These are phyloP conservation scores for Agrochola lychnidis DNA, from an alignment of 2,888 invertebrate genomes.

Conservation along the genomic window DNA sequence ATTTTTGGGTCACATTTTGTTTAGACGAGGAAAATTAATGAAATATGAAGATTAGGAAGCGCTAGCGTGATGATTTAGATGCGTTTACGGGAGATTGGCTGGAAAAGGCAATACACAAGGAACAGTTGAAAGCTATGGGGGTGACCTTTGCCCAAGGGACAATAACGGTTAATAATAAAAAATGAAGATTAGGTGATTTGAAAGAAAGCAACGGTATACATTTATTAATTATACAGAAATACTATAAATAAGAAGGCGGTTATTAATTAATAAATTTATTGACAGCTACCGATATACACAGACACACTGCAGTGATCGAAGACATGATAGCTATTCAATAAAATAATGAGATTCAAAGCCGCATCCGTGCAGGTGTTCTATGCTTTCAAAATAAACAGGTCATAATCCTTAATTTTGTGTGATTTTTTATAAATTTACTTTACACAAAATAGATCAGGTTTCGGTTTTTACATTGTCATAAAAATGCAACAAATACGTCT, in stretches of 20 bases:
- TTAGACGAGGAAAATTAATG: background rate
- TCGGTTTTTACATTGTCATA: background rate
- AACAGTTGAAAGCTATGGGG: background rate
- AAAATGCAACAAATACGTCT: background rate
- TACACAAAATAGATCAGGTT: background rate
- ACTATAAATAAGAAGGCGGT: background rate
- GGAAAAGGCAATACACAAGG: background rate
- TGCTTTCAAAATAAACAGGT: slow-evolving; percentile 7
- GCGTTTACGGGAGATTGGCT: too few species aligned
- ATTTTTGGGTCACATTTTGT: slow-evolving; percentile 21
- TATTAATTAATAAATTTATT: background rate
- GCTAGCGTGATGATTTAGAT: too few species aligned
- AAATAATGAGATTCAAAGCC: slow-evolving; percentile 3
- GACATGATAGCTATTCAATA: slow-evolving; percentile 7
- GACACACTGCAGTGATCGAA: background rate
- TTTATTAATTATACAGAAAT: background rate
- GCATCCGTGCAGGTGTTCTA: slow-evolving; percentile 31
- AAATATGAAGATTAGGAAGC: background rate
- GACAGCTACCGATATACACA: background rate
- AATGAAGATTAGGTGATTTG: background rate
- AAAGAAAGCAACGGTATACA: background rate
- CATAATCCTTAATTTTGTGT: background rate
- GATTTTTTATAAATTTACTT: background rate
- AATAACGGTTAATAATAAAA: background rate
- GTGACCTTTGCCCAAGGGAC: too few species aligned